phyloP scores from a whole-genome alignment of 2,797 vertebrate species.

The Sebastes iracundus region DNA sequence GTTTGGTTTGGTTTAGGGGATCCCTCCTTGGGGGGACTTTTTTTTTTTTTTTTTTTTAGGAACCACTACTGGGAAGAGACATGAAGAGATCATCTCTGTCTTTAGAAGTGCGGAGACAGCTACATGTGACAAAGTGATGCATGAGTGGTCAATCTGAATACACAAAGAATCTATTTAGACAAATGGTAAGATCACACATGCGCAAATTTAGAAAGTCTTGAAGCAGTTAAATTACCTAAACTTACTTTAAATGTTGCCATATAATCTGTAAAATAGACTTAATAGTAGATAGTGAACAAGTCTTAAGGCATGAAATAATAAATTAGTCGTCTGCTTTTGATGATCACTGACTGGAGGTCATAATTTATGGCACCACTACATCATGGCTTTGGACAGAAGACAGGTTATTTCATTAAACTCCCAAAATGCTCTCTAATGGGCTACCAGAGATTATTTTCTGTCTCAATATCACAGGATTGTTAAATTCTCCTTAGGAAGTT shows the following conservation, averaged over 20 bases:
- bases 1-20: background rate
- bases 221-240: background rate
- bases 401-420: conserved; percentile 44
- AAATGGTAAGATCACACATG: background rate
- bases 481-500: conserved; percentile 18
- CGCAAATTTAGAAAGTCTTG: background rate
- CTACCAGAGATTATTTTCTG: background rate
- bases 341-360: conserved; percentile 43
- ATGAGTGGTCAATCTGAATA: background rate
- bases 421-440: background rate
- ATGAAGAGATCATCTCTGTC: background rate
- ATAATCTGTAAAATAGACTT: conserved; percentile 16
- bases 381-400: conserved; percentile 29
- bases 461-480: background rate
- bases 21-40: background rate
- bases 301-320: background rate
- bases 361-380: conserved; percentile 8
- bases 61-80: background rate
- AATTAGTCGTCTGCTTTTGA: conserved; percentile 15
- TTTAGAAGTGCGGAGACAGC: background rate
- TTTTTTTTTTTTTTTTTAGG: background rate
- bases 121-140: conserved; percentile 13
- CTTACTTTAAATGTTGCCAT: background rate
- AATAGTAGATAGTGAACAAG: conserved; percentile 5
- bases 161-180: background rate